These are phyloP conservation scores for Platyura marginata DNA, from an alignment of 1,140 invertebrate genomes.

Conservation along the genomic window DNA sequence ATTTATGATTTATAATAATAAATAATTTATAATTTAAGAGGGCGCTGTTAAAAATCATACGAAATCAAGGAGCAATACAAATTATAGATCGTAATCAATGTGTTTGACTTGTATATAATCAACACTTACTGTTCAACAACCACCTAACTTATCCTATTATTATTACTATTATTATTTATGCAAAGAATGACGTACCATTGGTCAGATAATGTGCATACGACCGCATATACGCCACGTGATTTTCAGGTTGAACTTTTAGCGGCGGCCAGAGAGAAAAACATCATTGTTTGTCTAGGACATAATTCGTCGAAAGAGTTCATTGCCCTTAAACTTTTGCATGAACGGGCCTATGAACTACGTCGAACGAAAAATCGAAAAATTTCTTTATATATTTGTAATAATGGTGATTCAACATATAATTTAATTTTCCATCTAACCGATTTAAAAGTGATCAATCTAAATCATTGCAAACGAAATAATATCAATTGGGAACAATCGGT, in stretches of 20 bases:
- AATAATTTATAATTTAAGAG: no score
- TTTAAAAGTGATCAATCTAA: constrained; percentile 14
- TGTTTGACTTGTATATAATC: no score
- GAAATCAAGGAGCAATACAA: no score
- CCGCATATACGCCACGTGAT: constrained; percentile 49
- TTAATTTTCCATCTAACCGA: constrained; percentile 18
- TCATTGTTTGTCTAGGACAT: constrained; percentile 69
- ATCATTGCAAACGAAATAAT: constrained; percentile 1
- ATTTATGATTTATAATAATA: no score
- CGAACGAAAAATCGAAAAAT: constrained; percentile 12
- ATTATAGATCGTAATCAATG: no score
- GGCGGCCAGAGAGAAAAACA: constrained; percentile 55
- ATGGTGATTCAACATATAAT: constrained; percentile 13
- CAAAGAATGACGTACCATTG: constrained; percentile 16
- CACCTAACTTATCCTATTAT: no score
- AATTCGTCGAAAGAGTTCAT: constrained; percentile 75
- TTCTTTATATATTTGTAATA: constrained; percentile 10
- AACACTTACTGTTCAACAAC: no score
- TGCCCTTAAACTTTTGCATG: constrained; percentile 71
- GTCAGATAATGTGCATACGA: constrained; percentile 25
- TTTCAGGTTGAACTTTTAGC: constrained; percentile 70
- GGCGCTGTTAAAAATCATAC: no score
- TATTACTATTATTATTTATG: no score
- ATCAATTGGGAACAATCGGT: constrained; percentile 5
- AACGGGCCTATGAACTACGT: constrained; percentile 36